These are phyloP conservation scores for Tamias sibiricus DNA, from an alignment of 2,113 vertebrate genomes.

Conservation along the genomic window DNA sequence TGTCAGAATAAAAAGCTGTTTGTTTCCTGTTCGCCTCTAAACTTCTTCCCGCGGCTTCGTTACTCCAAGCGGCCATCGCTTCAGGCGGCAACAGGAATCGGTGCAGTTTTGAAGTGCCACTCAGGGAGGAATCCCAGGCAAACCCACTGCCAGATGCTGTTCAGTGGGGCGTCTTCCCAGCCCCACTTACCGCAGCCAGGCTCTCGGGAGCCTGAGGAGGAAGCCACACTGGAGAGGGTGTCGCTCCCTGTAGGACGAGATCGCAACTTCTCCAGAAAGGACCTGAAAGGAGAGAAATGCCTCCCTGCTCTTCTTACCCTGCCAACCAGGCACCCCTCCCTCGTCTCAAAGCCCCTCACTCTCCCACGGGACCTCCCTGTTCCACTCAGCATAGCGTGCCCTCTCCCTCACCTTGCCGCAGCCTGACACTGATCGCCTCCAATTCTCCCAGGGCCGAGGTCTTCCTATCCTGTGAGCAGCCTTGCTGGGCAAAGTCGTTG, in stretches of 20 bases:
- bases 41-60: no score
- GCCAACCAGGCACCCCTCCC: rapidly evolving
- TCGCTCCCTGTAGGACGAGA: neutral
- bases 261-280: neutral
- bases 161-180: rapidly evolving
- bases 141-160: rapidly evolving
- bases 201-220: neutral
- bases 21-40: no score
- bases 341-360: rapidly evolving
- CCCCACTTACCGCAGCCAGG: rapidly evolving
- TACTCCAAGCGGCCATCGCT: no score
- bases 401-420: neutral
- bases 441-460: no score
- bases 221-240: rapidly evolving
- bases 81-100: no score
- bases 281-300: rapidly evolving
- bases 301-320: rapidly evolving
- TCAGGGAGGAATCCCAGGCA: no score
- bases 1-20: no score
- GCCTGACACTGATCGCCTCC: no score
- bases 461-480: neutral
- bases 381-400: neutral
- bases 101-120: rapidly evolving
- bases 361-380: no score
- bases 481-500: no score